These are phyloP conservation scores for Epirrhoe alternata DNA, from an alignment of 2,888 invertebrate genomes.

Conservation along the genomic window DNA sequence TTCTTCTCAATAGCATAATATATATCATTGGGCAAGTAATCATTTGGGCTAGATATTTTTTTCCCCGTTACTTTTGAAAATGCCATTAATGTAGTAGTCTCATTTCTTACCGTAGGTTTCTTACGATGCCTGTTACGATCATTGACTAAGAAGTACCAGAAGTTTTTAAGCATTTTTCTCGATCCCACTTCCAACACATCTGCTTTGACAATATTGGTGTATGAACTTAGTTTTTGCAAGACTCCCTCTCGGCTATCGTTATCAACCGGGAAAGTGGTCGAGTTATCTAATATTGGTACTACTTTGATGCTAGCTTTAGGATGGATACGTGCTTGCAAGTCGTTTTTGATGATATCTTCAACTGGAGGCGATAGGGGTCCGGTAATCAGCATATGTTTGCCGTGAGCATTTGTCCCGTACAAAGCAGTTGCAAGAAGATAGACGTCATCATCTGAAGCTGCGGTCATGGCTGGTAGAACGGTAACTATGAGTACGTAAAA, in stretches of 20 bases:
- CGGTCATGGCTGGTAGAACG: background rate
- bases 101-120: background rate
- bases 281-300: conserved; percentile 1
- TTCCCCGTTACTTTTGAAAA: background rate
- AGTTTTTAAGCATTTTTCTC: conserved; percentile 14
- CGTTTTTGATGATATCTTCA: conserved; percentile 17
- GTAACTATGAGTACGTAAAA: background rate
- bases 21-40: conserved; percentile 34
- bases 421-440: conserved; percentile 19
- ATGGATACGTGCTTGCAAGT: conserved; percentile 10
- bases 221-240: background rate
- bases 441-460: conserved; percentile 2
- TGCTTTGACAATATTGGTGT: conserved; percentile 12
- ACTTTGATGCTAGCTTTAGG: conserved; percentile 14
- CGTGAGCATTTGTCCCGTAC: conserved; percentile 9
- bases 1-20: conserved; percentile 42
- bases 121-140: background rate
- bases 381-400: background rate
- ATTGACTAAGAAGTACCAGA: conserved; percentile 1
- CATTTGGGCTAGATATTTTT: background rate
- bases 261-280: background rate
- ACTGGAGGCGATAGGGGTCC: conserved; percentile 5
- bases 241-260: background rate
- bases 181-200: background rate
- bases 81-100: background rate